phyloP scores from a whole-genome alignment of 2,797 vertebrate genomes.

The Chanos chanos region DNA sequence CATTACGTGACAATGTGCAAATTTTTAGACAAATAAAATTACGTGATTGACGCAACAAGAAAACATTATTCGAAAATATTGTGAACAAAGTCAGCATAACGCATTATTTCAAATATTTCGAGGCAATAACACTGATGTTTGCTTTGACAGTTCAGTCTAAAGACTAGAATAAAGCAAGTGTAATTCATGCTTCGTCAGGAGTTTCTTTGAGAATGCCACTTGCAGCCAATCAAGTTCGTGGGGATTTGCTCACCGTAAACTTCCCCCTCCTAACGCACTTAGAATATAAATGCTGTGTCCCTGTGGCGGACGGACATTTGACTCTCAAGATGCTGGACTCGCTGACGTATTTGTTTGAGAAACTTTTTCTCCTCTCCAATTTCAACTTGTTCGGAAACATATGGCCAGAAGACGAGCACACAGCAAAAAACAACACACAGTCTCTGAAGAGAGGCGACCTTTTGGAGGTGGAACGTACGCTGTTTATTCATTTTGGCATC shows the following conservation, averaged over 20 bases:
- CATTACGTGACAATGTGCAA: too few species aligned
- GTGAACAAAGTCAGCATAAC: too few species aligned
- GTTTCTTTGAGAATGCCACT: conserved; percentile 9
- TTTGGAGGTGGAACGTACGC: conserved; percentile 85
- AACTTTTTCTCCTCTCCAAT: conserved; percentile 74
- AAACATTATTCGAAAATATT: too few species aligned
- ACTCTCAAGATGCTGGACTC: conserved; percentile 36
- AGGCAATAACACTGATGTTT: too few species aligned
- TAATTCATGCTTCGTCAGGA: neutral
- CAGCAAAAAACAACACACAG: neutral
- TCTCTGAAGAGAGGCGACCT: conserved; percentile 77
- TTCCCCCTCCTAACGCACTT: conserved; percentile 45
- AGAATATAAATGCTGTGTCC: conserved; percentile 55
- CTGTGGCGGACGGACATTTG: neutral
- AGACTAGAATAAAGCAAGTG: too few species aligned
- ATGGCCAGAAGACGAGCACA: conserved; percentile 26
- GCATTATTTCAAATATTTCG: too few species aligned
- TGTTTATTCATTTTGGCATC: conserved; percentile 91
- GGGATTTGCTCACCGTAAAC: conserved; percentile 13
- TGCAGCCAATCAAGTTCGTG: conserved; percentile 49
- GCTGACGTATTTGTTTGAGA: conserved; percentile 72
- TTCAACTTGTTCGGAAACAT: conserved; percentile 49
- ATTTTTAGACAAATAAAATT: too few species aligned
- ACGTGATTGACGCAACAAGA: too few species aligned
- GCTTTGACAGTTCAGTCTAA: too few species aligned